Evolutionary conservation across 1,140 invertebrate genomes (phyloP), one percentile per base, ranked within the genome.

Genomic region (Harlomillsia oculata): DNA sequence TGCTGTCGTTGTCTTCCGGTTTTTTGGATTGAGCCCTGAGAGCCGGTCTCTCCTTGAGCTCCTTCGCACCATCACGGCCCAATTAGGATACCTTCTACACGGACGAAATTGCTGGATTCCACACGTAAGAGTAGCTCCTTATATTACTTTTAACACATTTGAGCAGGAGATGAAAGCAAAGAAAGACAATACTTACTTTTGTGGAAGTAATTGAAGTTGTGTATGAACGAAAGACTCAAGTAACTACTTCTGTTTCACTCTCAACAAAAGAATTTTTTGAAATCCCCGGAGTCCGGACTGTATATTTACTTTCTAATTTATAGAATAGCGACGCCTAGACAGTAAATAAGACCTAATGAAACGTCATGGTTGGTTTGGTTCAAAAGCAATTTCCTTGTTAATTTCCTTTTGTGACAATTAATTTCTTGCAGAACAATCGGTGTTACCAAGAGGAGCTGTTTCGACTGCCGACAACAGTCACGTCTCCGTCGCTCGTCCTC

Each of bases 41-140:
- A 84, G 82, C 36, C 77, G 76, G 54, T 84, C 80, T 39, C 75
- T 80, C 0, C 78, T 80, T 65, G 77, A 79, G 67, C 64, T 82
- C 44, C 72, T 85, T 16, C 77, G 76, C 65, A 84, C 80, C 13
- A 75, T 85, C 37, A 77, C 79, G 30, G 77, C 81, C 65, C 83
- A 85, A 66, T 78, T 80, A 54, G 78, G 79, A 54, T 77, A 81
- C 32, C 70, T 83, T 21, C 66, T 65, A 16, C 59, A 46, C 20
- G 80, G 80, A 21, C 75, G 77, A 32, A 75, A 77, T 39, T 78
- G 76, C 61, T 74, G 76, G 56, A 76, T 75, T 63, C 72, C 72
- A 45, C 79, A 82, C 70, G 80, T 82, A 70, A 78, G 75, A 73
- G 13, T 21, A 63, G n/a, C 26, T 26, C 34, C 40, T n/a, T 25